These are phyloP conservation scores for Lepidurus couesii DNA, from an alignment of 1,140 invertebrate genomes.

Conservation along the genomic window DNA sequence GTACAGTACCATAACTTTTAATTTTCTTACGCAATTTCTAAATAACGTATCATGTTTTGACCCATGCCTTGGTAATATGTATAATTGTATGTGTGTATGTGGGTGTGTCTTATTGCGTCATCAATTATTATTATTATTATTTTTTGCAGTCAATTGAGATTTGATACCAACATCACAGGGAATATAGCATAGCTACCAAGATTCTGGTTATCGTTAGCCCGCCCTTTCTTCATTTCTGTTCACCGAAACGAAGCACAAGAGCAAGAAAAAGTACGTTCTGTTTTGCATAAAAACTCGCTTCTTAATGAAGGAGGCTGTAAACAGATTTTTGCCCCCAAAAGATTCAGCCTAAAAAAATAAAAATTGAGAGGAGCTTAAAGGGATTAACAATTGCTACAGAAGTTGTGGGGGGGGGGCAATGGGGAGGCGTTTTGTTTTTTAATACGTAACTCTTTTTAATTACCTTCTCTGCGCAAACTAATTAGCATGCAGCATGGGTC, in stretches of 20 bases:
- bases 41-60: conserved; percentile 14
- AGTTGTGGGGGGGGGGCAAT: too few species aligned
- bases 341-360: too few species aligned
- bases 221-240: not conserved
- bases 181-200: conserved; percentile 1
- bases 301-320: not conserved
- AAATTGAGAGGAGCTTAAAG: too few species aligned
- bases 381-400: too few species aligned
- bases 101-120: conserved; percentile 7
- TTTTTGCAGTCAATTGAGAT: not conserved
- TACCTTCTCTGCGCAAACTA: too few species aligned
- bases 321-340: too few species aligned
- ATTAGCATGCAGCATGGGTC: too few species aligned
- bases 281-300: conserved; percentile 1
- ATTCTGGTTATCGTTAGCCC: not conserved
- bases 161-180: conserved; percentile 3
- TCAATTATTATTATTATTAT: not conserved
- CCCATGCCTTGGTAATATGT: not conserved
- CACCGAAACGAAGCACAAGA: not conserved
- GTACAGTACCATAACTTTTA: not conserved
- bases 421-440: too few species aligned
- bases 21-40: not conserved
- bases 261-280: conserved; percentile 1
- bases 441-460: too few species aligned
- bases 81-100: not conserved